phyloP scores from a whole-genome alignment of 2,797 vertebrate genomes.

The Danio tinwini region DNA sequence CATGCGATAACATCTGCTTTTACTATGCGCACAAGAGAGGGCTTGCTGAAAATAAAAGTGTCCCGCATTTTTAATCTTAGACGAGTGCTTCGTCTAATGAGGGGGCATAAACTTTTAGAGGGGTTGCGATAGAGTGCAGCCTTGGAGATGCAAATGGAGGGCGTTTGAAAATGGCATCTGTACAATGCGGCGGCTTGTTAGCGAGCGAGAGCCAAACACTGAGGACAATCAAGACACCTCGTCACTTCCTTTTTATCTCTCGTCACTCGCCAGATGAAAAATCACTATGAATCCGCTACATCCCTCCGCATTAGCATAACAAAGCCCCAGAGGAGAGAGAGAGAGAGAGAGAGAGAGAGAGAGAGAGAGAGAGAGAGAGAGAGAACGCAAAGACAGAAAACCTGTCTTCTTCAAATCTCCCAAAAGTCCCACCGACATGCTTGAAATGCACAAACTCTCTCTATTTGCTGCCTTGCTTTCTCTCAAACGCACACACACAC shows the following conservation, averaged over 20 bases:
- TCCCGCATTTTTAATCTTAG: conserved; percentile 79
- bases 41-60: conserved; percentile 72
- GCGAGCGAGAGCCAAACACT: conserved; percentile 94
- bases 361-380: conserved; percentile 55
- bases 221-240: conserved; percentile 97
- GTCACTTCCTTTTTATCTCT: conserved; percentile 98
- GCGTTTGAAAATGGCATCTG: conserved; percentile 87
- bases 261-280: conserved; percentile 92
- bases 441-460: conserved; percentile 62
- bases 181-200: conserved; percentile 98
- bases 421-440: conserved; percentile 69
- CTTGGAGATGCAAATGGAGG: conserved; percentile 88
- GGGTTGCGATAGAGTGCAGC: conserved; percentile 64
- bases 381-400: conserved; percentile 69
- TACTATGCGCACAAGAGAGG: conserved; percentile 35
- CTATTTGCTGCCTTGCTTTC: conserved; percentile 45
- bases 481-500: conserved; percentile 48
- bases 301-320: conserved; percentile 98
- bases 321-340: conserved; percentile 81
- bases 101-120: conserved; percentile 80
- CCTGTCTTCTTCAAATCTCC: conserved; percentile 73
- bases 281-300: conserved; percentile 98
- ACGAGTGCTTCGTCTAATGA: conserved; percentile 76
- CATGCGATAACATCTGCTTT: conserved; percentile 46
- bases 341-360: conserved; percentile 69